Evolutionary conservation across 64 coral and sea anemone genomes (phyloP).

Genomic region (Stylophora pistillata): DNA sequence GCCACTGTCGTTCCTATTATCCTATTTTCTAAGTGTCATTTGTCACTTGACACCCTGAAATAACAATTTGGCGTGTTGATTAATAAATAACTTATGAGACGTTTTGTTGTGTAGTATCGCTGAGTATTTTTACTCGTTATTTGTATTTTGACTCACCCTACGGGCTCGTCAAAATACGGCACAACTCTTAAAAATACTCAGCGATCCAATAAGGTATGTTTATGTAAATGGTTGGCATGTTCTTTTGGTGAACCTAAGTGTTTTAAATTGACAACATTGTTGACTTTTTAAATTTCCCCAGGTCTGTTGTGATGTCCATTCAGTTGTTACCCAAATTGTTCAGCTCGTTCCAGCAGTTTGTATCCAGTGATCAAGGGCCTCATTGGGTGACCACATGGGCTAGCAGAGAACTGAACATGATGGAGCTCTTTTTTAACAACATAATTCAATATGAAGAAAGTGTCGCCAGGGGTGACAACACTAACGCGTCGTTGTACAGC

Average conservation of each 20-base stretch:
- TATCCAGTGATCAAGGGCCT: slow-evolving; percentile 67
- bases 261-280: background rate
- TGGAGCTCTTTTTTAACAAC: slow-evolving; percentile 89
- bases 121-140: too few species aligned
- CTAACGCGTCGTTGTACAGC: slow-evolving; percentile 57
- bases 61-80: too few species aligned
- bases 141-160: too few species aligned
- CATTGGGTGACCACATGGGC: slow-evolving; percentile 94
- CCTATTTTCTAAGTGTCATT: too few species aligned
- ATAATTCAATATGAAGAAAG: slow-evolving; percentile 68
- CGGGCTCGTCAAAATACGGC: too few species aligned
- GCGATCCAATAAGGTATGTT: too few species aligned
- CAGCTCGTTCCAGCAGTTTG: slow-evolving; percentile 94
- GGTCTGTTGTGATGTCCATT: slow-evolving; percentile 95
- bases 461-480: background rate
- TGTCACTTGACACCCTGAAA: too few species aligned
- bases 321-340: slow-evolving; percentile 90
- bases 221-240: too few species aligned
- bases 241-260: background rate
- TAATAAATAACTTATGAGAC: too few species aligned
- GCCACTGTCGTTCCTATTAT: too few species aligned
- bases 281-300: slow-evolving; percentile 18
- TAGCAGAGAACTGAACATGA: slow-evolving; percentile 81
- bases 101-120: too few species aligned
- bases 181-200: too few species aligned